Conservation (phyloP, 2,888 invertebrate species). For the Agrenia bidenticulata region DNA sequence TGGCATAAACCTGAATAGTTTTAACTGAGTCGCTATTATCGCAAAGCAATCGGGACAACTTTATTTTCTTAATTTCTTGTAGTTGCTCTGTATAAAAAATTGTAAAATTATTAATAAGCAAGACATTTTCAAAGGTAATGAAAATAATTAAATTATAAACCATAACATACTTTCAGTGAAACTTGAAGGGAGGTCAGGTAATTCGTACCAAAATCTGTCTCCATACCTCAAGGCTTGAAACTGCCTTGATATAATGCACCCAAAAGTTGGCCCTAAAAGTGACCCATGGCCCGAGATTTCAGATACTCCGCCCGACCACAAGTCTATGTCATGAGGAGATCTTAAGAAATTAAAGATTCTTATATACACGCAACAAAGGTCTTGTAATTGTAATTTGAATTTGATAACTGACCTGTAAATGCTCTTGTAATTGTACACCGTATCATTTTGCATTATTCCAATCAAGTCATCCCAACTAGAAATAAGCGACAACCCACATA, state of each 20-base stretch:
- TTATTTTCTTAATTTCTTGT: conserved; percentile 57
- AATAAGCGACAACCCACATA: conserved; percentile 55
- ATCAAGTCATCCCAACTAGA: conserved; percentile 56
- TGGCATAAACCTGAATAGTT: conserved; percentile 57
- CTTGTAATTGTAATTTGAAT: too few relatives aligned
- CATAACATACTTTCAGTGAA: conserved; percentile 57
- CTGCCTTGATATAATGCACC: conserved; percentile 58
- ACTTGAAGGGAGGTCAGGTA: conserved; percentile 56
- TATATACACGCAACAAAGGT: neutral
- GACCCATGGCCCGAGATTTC: conserved; percentile 58
- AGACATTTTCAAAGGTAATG: neutral
- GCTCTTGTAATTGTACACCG: conserved; percentile 55
- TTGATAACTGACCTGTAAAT: conserved; percentile 54
- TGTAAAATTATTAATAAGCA: neutral
- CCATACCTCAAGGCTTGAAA: conserved; percentile 56
- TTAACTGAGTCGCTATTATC: conserved; percentile 58
- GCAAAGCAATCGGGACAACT: conserved; percentile 58
- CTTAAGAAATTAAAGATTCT: conserved; percentile 45
- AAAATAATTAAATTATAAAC: neutral
- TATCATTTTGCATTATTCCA: conserved; percentile 55
- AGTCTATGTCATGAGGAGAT: conserved; percentile 57
- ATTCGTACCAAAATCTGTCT: conserved; percentile 59
- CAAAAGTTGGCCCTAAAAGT: conserved; percentile 58
- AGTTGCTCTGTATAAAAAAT: conserved; percentile 55
- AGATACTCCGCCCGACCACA: conserved; percentile 59